Base-by-base conservation (phyloP, 2,888 invertebrate genomes). In the Brachypterus glaber region DNA sequence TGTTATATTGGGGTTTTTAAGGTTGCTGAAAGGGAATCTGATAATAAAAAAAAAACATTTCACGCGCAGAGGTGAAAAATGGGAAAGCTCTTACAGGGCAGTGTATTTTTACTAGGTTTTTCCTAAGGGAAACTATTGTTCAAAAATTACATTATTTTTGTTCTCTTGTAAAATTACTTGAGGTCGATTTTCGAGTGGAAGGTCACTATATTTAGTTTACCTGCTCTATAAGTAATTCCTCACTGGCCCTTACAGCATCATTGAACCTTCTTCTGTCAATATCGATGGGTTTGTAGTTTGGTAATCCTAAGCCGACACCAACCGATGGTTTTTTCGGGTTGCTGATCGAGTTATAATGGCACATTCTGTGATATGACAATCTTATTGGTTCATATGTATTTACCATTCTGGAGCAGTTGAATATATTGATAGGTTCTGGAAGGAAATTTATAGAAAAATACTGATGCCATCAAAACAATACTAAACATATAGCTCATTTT, bases 281-380 rank as follows among this genome's bases (percentile, higher is more conserved):
- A 41, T 80, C 66, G 50, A 82, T 81, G 30, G 86, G 84, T 8
- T 57, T 50, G 57, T 77, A 80, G 43, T 80, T 80, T 39, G 90
- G 88, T 52, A 90, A 71, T 25, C 89, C 89, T 17, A 90, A 70
- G 2, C 88, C 88, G 18, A 89, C 84, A 13, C 89, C 89, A 33
- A 90, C 77, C 1, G 79, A 79, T 18, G 79, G 78, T 62, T 83
- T 84, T 55, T 79, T 82, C 0, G 90, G 90, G 66, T 90, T 83
- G 33, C 88, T 76, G 45, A 91, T 79, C 31, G 87, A 87, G 67
- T 91, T 91, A 59, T 91, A 91, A 66, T 91, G 90, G 39, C 82
- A 79, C 57, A 82, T 82, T 51, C 83, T 74, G 60, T 91, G 90
- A 66, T 91, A 91, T 47, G 87, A 87, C 37, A 91, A 69, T 39